phyloP scores from a whole-genome alignment of 92 coral and sea anemone genomes.

The Actinostola sp. region DNA sequence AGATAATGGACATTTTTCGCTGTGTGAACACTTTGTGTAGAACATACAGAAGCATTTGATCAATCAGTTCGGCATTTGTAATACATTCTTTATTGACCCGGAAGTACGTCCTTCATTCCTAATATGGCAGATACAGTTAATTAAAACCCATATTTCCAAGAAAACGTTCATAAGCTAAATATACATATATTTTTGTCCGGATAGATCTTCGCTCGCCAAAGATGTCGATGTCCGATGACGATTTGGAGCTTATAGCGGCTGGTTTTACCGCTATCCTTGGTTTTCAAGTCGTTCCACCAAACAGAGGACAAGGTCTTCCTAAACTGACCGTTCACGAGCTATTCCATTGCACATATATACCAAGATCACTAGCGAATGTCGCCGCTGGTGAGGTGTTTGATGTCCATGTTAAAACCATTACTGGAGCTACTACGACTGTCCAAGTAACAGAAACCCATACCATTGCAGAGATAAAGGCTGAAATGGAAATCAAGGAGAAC shows the following conservation, averaged over 20 bases:
- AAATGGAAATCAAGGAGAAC: slow-evolving; percentile 18
- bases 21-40: too few relatives aligned
- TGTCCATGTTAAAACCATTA: slow-evolving; percentile 22
- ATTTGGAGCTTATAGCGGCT: slow-evolving; percentile 46
- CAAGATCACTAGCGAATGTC: slow-evolving; percentile 32
- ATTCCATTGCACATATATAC: slow-evolving; percentile 36
- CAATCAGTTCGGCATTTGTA: too few relatives aligned
- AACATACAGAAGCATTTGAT: too few relatives aligned
- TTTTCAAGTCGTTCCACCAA: slow-evolving; percentile 34
- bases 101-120: too few relatives aligned
- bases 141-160: too few relatives aligned
- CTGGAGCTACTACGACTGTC: slow-evolving; percentile 29
- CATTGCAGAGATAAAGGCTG: slow-evolving; percentile 36
- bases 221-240: slow-evolving; percentile 18
- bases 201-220: background rate
- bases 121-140: too few relatives aligned
- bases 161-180: too few relatives aligned
- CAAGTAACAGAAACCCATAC: slow-evolving; percentile 30
- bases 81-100: too few relatives aligned
- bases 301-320: slow-evolving; percentile 31
- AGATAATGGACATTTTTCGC: too few relatives aligned
- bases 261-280: slow-evolving; percentile 66
- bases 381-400: slow-evolving; percentile 29
- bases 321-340: slow-evolving; percentile 47
- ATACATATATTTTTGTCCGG: too few relatives aligned